phyloP scores from a whole-genome alignment of 2,888 invertebrate genomes.

The Phorcus lineatus region DNA sequence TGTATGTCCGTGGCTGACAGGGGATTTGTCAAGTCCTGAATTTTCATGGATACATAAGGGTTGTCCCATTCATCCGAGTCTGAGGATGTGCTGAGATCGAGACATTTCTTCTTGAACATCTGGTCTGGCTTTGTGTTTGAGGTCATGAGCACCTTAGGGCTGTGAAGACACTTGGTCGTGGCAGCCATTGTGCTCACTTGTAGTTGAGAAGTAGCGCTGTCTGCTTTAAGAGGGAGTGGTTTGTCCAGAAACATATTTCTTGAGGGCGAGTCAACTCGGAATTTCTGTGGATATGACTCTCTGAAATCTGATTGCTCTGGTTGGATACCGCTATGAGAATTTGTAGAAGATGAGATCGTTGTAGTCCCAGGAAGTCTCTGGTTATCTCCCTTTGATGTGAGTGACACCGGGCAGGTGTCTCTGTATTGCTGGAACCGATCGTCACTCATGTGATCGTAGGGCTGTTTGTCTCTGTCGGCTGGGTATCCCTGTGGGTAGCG shows the following conservation, averaged over 20 bases:
- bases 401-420: neutral
- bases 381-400: neutral
- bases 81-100: constrained; percentile 46
- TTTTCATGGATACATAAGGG: constrained; percentile 33
- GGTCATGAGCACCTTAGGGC: constrained; percentile 63
- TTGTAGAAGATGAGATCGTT: neutral
- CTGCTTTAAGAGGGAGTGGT: constrained; percentile 33
- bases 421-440: neutral
- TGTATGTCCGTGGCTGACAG: constrained; percentile 65
- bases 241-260: constrained; percentile 37
- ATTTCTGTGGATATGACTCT: constrained; percentile 7
- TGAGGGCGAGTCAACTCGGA: constrained; percentile 12
- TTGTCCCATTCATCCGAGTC: constrained; percentile 27
- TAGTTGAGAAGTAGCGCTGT: neutral
- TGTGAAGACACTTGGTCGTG: constrained; percentile 41
- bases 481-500: neutral
- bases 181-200: neutral
- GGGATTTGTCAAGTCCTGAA: constrained; percentile 42
- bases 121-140: constrained; percentile 43
- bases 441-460: neutral
- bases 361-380: neutral
- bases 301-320: neutral
- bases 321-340: neutral
- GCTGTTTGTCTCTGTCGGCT: neutral
- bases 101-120: constrained; percentile 47